Evolutionary conservation across 2,888 invertebrate species (phyloP), one percentile per base, ranked within the genome.

Genomic region (Syrista parreyssii): DNA sequence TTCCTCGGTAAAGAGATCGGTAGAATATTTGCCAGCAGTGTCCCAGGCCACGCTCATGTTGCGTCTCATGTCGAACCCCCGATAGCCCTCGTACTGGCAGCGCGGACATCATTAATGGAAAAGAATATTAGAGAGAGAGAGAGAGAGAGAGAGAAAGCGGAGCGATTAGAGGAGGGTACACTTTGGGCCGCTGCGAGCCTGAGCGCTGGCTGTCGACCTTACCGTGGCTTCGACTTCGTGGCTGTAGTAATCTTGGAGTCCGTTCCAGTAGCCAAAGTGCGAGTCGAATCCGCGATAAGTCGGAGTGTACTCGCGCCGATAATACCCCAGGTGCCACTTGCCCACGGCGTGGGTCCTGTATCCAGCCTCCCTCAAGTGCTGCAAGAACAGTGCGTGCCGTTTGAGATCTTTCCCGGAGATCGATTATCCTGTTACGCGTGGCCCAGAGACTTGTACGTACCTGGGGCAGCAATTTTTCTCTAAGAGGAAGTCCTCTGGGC

Each of bases 291-390:
- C 97, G 76, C 97, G 93, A 77, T 93, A 93, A 3, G 94, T 94
- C 0, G 97, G 97, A 3, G 96, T 94, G 89, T 94, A 96, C 84
- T 94, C 94, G 76, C 93, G 92, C 77, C 93, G 93, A 81, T 94
- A 95, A 92, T 95, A 96, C 1, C 98, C 98, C 79, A 98, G 93
- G 89, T 96, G 96, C 98, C 98, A 98, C 92, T 98, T 98, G 33
- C 98, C 98, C 12, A 98, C 94, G 36, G 97, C 93, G 89, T 97
- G 95, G 0, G 97, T 97, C 11, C 92, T 91, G 91, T 98, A 98
- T 0, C 96, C 97, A 9, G 93, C 88, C 31, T 92, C 91, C 82
- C 90, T 92, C 76, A 96, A 92, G 81, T 95, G 93, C 91, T 94
- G 92, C 11, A 72, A 76, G 36, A 78, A 15, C 40, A 40, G 15